A percentile compares a stretch with the other conserved stretches of the same genome.
Conservation (phyloP, 2,797 vertebrate species). For the Myotis pilosus region DNA sequence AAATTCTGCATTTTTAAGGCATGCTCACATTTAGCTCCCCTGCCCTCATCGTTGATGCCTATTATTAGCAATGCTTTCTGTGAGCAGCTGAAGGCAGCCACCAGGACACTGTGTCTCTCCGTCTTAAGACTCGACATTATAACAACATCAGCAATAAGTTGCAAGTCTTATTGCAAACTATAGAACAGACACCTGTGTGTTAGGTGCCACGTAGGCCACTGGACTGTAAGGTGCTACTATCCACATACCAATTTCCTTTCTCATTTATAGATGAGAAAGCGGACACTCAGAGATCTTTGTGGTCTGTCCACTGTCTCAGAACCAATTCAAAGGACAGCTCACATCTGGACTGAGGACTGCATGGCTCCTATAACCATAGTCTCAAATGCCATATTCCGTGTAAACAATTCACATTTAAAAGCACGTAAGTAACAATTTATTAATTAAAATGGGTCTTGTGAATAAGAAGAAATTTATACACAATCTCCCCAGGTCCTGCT, state of each 20-base stretch:
- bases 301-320: neutral
- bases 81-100: neutral
- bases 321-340: neutral
- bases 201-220: no score
- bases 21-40: neutral
- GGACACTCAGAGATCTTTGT: neutral
- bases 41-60: rapidly evolving
- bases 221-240: neutral
- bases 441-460: neutral
- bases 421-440: neutral
- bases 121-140: neutral
- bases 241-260: neutral
- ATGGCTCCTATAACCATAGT: neutral
- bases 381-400: neutral
- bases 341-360: neutral
- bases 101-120: neutral
- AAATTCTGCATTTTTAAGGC: neutral
- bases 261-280: neutral
- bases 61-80: neutral
- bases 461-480: neutral
- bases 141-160: neutral
- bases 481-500: neutral
- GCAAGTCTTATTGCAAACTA: neutral
- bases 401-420: neutral
- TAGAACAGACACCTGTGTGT: rapidly evolving